phyloP scores from a whole-genome alignment of 1,140 invertebrate species.

The Drosophila saltans region DNA sequence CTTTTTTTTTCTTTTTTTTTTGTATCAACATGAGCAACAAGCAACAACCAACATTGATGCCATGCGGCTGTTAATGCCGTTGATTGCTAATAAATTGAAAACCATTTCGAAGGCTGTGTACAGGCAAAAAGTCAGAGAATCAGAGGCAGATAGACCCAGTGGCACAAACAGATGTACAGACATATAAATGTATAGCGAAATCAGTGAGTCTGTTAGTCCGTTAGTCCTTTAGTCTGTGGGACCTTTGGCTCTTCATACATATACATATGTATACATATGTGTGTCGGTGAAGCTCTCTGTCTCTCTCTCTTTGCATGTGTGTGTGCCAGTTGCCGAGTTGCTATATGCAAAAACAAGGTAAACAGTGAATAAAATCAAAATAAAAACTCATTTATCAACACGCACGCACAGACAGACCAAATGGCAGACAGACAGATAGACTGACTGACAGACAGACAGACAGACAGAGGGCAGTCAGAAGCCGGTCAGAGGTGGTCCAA shows the following conservation, averaged over 20 bases:
- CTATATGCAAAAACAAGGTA: slow-evolving; percentile 65
- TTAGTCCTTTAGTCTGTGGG: slow-evolving; percentile 20
- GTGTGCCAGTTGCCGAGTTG: slow-evolving; percentile 1
- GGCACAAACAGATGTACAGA: slow-evolving; percentile 4
- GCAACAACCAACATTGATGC: slow-evolving; percentile 28
- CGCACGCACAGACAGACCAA: slow-evolving; percentile 27
- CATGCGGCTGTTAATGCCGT: slow-evolving; percentile 52
- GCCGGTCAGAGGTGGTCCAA: slow-evolving; percentile 11
- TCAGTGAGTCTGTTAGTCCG: slow-evolving; percentile 14
- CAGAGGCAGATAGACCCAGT: slow-evolving; percentile 2
- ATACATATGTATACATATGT: neutral
- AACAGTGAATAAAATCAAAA: slow-evolving; percentile 78
- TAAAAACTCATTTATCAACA: slow-evolving; percentile 79
- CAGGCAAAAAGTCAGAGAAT: slow-evolving; percentile 24
- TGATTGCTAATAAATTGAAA: slow-evolving; percentile 76
- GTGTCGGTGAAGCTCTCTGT: neutral
- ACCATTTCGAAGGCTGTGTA: slow-evolving; percentile 38
- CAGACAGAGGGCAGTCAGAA: slow-evolving; percentile 9
- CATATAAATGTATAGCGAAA: slow-evolving; percentile 3
- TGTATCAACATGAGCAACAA: slow-evolving; percentile 3
- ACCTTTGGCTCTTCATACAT: neutral
- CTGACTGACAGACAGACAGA: slow-evolving; percentile 15
- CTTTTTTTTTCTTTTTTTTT: neutral
- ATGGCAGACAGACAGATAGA: slow-evolving; percentile 15
- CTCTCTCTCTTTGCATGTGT: neutral